A percentile compares a stretch with the other conserved stretches of the same genome.
Evolutionary conservation across 92 coral and sea anemone genomes (phyloP).

Genomic region (Palythoa heliodiscus): DNA sequence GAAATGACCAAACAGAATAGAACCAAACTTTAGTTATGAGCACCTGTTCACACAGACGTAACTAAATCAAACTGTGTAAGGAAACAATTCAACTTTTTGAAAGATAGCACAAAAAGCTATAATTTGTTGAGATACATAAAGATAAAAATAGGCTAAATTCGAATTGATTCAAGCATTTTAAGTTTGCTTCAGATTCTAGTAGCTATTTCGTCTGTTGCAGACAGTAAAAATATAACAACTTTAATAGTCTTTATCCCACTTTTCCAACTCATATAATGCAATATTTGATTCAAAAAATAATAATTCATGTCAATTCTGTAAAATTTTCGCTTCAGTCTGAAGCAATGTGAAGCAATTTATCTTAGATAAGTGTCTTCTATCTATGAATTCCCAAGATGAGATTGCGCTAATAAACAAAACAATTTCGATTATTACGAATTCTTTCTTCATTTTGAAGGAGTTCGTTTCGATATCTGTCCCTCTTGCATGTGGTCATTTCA

Average conservation of each 20-base stretch:
- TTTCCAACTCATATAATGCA: neutral
- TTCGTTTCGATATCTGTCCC: neutral
- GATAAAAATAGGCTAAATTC: neutral
- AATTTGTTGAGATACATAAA: neutral
- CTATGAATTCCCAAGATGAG: neutral
- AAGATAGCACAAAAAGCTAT: neutral
- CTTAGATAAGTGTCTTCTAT: neutral
- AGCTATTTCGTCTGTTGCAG: constrained; percentile 7
- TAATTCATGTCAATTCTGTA: neutral
- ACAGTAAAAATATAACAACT: neutral
- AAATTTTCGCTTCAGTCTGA: constrained; percentile 33
- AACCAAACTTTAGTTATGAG: neutral
- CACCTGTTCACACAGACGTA: neutral
- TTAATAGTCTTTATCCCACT: neutral
- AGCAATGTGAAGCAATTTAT: constrained; percentile 20
- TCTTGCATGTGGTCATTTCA: neutral
- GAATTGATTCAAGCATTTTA: neutral
- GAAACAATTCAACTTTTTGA: neutral
- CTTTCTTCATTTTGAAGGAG: constrained; percentile 39
- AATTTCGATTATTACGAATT: neutral
- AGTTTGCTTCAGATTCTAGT: neutral
- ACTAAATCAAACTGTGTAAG: neutral
- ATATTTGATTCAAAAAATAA: neutral
- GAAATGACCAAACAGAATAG: neutral
- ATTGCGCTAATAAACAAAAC: neutral